Base-by-base conservation (phyloP, 2,797 vertebrate genomes). In the Sardinella longiceps region DNA sequence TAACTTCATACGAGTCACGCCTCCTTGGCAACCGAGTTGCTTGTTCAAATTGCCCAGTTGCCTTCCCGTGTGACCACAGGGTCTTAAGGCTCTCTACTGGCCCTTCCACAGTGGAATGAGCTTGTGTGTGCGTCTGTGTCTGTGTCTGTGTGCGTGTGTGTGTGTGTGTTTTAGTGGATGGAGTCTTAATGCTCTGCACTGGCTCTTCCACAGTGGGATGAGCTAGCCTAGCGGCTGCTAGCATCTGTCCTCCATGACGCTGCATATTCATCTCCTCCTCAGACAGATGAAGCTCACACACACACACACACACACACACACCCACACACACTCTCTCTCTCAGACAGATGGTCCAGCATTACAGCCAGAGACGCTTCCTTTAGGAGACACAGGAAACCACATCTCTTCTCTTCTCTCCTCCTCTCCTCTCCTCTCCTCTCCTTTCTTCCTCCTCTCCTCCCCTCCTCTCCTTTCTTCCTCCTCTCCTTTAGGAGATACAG, bases 261-360 rank as follows among this genome's bases (percentile, higher is more conserved):
- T 82, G 82, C 80, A 84, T 84, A 82, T 84, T 87, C 84, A 87
- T 80, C 28, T 80, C 81, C 70, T 51, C 7, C n/a, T n/a, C n/a
- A n/a, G n/a, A n/a, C n/a, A n/a, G n/a, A n/a, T n/a, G n/a, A n/a
- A n/a, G n/a, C n/a, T n/a, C n/a, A n/a, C n/a, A n/a, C n/a, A n/a
- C n/a, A n/a, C n/a, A n/a, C n/a, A n/a, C n/a, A n/a, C n/a, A n/a
- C n/a, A n/a, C n/a, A n/a, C n/a, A n/a, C n/a, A n/a, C n/a, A n/a
- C n/a, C n/a, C n/a, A n/a, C n/a, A n/a, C n/a, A n/a, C n/a, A n/a
- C n/a, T n/a, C n/a, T n/a, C n/a, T n/a, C n/a, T n/a, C n/a, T 81
- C 88, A 88, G 50, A 14, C 87, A 91, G 87, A 84, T 89, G 83
- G 87, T 77, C 53, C 80, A 83, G 84, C 87, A 85, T 88, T 88